phyloP scores from a whole-genome alignment of 2,113 vertebrate species.

The Chaenogobius annularis region DNA sequence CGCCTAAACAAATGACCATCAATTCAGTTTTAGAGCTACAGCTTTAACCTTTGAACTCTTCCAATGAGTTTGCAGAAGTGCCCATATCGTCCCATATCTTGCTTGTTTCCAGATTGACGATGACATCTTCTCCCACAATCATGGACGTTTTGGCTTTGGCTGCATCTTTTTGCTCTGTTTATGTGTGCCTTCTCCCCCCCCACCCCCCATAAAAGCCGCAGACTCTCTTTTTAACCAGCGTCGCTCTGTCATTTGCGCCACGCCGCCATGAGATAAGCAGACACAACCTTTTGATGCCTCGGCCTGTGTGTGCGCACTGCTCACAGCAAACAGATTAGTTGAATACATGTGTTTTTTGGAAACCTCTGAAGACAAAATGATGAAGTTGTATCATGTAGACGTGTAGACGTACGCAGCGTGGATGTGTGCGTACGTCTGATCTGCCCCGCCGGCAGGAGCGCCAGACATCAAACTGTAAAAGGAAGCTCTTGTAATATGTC shows the following conservation, averaged over 20 bases:
- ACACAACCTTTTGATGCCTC: constrained; percentile 29
- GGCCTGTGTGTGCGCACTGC: constrained; percentile 22
- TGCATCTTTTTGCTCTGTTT: constrained; percentile 22
- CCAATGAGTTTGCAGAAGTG: no score
- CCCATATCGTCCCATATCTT: not conserved
- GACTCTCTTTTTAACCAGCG: constrained; percentile 39
- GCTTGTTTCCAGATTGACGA: not conserved
- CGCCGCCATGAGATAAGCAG: constrained; percentile 48
- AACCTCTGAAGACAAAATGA: no score
- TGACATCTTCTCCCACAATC: not conserved
- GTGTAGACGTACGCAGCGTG: no score
- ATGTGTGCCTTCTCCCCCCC: constrained; percentile 27
- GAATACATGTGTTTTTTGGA: not conserved
- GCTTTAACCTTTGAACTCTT: no score
- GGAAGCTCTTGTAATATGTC: no score
- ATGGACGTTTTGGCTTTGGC: not conserved
- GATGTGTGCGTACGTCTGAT: no score
- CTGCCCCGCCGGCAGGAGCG: no score
- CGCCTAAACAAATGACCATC: no score
- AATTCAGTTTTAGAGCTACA: no score
- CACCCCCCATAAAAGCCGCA: no score
- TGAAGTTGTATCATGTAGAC: no score
- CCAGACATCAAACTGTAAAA: no score
- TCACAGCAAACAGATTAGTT: not conserved
- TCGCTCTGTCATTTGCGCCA: constrained; percentile 64